Evolutionary conservation across 2,113 vertebrate species (phyloP).

Genomic region (Bettongia penicillata): DNA sequence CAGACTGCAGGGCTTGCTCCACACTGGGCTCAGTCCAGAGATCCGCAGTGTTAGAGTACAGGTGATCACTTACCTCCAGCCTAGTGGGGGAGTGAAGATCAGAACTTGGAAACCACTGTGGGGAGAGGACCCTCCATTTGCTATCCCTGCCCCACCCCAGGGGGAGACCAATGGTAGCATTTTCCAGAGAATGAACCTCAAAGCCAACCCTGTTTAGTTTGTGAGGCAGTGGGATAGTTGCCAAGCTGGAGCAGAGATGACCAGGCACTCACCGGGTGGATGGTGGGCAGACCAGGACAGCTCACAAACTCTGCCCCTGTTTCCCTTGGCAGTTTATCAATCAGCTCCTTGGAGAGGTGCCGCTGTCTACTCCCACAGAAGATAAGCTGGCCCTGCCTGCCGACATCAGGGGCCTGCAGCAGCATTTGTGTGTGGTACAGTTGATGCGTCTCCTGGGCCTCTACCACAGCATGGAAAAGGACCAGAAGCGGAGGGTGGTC

Average conservation of each 20-base stretch:
- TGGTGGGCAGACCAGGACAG: neutral
- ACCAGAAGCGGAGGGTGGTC: conserved; percentile 89
- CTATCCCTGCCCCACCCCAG: no score
- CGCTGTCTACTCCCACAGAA: conserved; percentile 84
- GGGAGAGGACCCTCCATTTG: no score
- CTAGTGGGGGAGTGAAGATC: neutral
- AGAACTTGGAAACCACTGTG: neutral
- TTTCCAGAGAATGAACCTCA: no score
- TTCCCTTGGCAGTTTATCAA: conserved; percentile 89
- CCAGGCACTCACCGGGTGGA: no score
- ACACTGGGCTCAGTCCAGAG: neutral
- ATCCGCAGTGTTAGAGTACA: neutral
- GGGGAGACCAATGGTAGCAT: neutral
- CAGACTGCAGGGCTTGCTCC: no score
- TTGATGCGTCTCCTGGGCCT: conserved; percentile 92
- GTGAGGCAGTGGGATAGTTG: neutral
- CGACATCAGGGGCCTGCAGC: conserved; percentile 92
- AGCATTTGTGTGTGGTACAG: conserved; percentile 95
- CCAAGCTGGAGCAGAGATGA: no score
- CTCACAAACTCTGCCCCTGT: neutral
- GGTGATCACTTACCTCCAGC: neutral
- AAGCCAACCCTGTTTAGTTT: no score
- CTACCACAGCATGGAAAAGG: conserved; percentile 88
- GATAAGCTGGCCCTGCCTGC: conserved; percentile 87
- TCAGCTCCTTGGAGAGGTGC: conserved; percentile 90